phyloP scores from a whole-genome alignment of 2,113 vertebrate species.

The Dicentrarchus labrax region DNA sequence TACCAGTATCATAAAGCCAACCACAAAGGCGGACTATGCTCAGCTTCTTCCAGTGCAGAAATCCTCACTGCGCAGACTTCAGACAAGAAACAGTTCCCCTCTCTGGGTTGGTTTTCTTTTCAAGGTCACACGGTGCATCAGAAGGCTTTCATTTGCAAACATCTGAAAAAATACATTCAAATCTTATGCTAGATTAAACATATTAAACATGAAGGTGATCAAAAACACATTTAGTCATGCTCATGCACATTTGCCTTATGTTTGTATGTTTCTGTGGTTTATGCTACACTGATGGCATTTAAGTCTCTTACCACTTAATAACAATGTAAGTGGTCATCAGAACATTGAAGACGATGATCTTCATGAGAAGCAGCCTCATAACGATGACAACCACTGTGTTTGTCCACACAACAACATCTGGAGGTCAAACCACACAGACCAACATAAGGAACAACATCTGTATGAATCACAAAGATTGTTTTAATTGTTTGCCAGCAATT shows the following conservation, averaged over 20 bases:
- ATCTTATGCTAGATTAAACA: background rate
- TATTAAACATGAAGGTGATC: background rate
- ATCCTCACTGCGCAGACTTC: conserved; percentile 23
- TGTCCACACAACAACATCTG: conserved; percentile 71
- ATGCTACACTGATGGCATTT: background rate
- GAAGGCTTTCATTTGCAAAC: background rate
- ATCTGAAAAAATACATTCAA: conserved; percentile 62
- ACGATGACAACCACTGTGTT: conserved; percentile 62
- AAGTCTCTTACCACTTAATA: conserved; percentile 80
- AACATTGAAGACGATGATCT: conserved; percentile 79
- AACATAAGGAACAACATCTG: conserved; percentile 2
- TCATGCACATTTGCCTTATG: background rate
- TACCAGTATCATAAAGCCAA: conserved; percentile 16
- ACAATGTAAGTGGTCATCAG: conserved; percentile 78
- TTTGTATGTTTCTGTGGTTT: background rate
- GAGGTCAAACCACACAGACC: conserved; percentile 24
- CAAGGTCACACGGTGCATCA: conserved; percentile 20
- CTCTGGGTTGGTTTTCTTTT: conserved; percentile 18
- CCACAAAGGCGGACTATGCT: conserved; percentile 4
- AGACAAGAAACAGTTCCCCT: conserved; percentile 18
- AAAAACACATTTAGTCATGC: background rate
- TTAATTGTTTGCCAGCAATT: background rate
- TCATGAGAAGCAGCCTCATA: conserved; percentile 81
- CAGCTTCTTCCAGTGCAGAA: conserved; percentile 9
- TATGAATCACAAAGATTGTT: background rate